Base-by-base conservation (phyloP, 2,888 invertebrate species). In the Acronicta aceris region DNA sequence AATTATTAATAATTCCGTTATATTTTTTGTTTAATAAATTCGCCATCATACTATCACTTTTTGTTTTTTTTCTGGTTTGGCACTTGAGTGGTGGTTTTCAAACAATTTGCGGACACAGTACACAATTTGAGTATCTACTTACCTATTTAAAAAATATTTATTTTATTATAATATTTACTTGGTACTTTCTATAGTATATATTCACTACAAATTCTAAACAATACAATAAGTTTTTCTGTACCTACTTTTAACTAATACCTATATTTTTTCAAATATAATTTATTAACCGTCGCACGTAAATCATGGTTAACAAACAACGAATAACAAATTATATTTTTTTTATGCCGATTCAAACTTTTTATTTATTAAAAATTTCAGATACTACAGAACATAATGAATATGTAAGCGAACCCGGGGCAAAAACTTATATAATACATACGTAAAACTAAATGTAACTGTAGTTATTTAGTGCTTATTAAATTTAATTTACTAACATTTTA, bases 371-470 rank as follows among this genome's bases (percentile, higher is more conserved):
- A 60, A 68, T 81, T 81, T 83, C 86, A 86, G 85, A 82, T 85
- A 61, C 72, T 85, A 60, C 79, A 83, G 81, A 79, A 78, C 79
- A 75, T 85, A 56, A 82, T 85, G 84, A 86, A 86, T 85, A 84
- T 71, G 83, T 86, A 72, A 68, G 74, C 72, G 57, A 78, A 69
- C 48, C 60, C 47, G 60, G 61, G 78, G 56, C 54, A 67, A 65
- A 72, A 65, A 62, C 45, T 57, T 65, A 52, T 42, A 33, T 33
- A 33, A 33, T 33, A 46, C 21, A 66, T 74, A 62, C 59, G 52
- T 67, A 71, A 58, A 43, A 40, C 52, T 55, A 70, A 45, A 33
- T 74, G 74, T 74, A 70, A 71, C 57, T 68, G 71, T 75, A 75
- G 71, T 62, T 63, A 65, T 59, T 67, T 74, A 66, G 59, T 65